A percentile compares a stretch with the other conserved stretches of the same genome.
phyloP scores from a whole-genome alignment of 1,140 invertebrate species.

The Panagrolaimus sp. region DNA sequence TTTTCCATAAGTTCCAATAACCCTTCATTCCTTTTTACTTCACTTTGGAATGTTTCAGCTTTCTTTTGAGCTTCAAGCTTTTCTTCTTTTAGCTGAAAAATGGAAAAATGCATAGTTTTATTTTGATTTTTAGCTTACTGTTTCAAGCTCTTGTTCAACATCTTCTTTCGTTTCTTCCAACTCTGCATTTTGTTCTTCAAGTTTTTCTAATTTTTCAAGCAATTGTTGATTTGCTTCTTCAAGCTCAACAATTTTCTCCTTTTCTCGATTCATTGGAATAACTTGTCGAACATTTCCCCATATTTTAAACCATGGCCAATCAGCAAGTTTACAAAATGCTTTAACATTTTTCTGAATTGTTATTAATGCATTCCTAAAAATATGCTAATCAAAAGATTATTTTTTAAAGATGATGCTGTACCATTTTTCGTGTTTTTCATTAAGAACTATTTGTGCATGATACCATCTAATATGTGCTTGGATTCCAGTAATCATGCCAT shows the following conservation, averaged over 20 bases:
- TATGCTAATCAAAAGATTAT: background rate
- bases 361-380: slow-evolving; percentile 37
- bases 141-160: slow-evolving; percentile 16
- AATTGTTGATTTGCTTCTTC: slow-evolving; percentile 17
- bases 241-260: slow-evolving; percentile 32
- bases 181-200: slow-evolving; percentile 32
- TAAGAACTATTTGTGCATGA: slow-evolving; percentile 15
- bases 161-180: slow-evolving; percentile 25
- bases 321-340: slow-evolving; percentile 26
- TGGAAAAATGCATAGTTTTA: background rate
- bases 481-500: slow-evolving; percentile 29
- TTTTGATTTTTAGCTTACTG: background rate
- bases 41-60: slow-evolving; percentile 34
- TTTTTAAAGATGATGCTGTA: slow-evolving; percentile 14
- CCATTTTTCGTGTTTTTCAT: slow-evolving; percentile 37
- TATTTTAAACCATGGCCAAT: slow-evolving; percentile 42
- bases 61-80: slow-evolving; percentile 25
- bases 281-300: slow-evolving; percentile 27
- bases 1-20: slow-evolving; percentile 47
- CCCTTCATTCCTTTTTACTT: slow-evolving; percentile 51
- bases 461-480: slow-evolving; percentile 52
- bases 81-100: slow-evolving; percentile 25
- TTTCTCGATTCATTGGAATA: slow-evolving; percentile 42
- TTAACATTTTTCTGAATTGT: slow-evolving; percentile 48
- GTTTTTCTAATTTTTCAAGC: slow-evolving; percentile 25